Conservation (phyloP, 2,797 vertebrate species). For the Malacoctenus gilli region DNA sequence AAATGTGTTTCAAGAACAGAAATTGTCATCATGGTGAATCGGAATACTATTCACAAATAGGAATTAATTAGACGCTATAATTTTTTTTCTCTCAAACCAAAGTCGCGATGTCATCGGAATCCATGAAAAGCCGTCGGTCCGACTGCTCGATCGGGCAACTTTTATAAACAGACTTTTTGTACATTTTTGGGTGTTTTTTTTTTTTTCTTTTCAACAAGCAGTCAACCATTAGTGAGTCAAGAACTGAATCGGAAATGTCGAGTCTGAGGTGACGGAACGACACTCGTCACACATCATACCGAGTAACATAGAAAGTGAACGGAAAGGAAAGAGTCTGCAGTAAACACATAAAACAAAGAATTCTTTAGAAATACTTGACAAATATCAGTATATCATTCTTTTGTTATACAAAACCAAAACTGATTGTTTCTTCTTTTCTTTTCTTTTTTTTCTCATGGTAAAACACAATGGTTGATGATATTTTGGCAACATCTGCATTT, state of each 20-base stretch:
- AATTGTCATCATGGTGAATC: constrained; percentile 72
- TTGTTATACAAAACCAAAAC: constrained; percentile 72
- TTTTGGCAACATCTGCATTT: constrained; percentile 74
- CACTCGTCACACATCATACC: constrained; percentile 67
- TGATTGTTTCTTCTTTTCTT: constrained; percentile 29
- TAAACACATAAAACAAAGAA: constrained; percentile 74
- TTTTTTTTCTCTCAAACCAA: constrained; percentile 67
- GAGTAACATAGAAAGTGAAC: constrained; percentile 70
- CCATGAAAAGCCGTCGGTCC: constrained; percentile 57
- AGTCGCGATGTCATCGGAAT: constrained; percentile 63
- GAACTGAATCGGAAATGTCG: constrained; percentile 62
- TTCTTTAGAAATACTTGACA: constrained; percentile 73
- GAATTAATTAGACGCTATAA: constrained; percentile 67
- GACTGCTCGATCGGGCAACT: constrained; percentile 59
- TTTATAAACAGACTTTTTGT: constrained; percentile 60
- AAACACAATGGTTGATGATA: constrained; percentile 60
- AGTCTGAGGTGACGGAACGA: constrained; percentile 66
- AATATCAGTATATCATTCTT: constrained; percentile 74
- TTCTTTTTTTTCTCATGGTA: constrained; percentile 50
- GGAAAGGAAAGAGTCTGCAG: constrained; percentile 62
- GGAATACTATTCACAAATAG: constrained; percentile 76
- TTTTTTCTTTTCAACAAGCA: constrained; percentile 64
- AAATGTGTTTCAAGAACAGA: constrained; percentile 79
- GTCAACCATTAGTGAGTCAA: constrained; percentile 60
- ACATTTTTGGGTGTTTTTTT: constrained; percentile 52